Conservation (phyloP, 2,113 vertebrate species). For the Vidua macroura region DNA sequence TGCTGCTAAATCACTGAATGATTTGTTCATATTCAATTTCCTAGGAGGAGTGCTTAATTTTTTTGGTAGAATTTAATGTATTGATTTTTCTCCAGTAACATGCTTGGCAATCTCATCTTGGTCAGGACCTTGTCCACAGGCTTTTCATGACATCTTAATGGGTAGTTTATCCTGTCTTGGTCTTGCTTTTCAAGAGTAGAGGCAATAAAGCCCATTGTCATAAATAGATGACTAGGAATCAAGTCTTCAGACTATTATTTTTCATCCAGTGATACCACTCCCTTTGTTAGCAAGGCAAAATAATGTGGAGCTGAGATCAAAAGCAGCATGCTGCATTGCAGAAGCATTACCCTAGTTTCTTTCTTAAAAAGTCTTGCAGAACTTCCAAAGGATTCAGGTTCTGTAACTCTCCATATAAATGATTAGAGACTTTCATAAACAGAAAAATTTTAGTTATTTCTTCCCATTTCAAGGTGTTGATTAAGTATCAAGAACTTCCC, state of each 20-base stretch:
- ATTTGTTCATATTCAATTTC: neutral
- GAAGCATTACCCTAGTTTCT: neutral
- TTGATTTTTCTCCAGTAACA: neutral
- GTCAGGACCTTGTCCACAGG: neutral
- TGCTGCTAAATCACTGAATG: neutral
- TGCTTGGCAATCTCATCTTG: neutral
- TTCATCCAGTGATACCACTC: neutral
- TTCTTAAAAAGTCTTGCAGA: neutral
- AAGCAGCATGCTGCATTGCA: neutral
- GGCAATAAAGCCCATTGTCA: neutral
- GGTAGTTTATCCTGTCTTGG: neutral
- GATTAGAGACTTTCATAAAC: neutral
- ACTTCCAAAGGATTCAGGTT: neutral
- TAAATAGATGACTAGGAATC: neutral
- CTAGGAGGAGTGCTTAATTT: neutral
- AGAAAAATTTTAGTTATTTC: neutral
- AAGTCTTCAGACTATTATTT: neutral
- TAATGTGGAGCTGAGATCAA: neutral
- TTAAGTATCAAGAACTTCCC: neutral
- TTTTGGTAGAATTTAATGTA: neutral
- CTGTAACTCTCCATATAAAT: neutral
- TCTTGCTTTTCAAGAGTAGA: neutral
- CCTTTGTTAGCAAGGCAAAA: neutral
- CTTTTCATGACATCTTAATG: neutral
- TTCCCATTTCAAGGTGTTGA: neutral